These are phyloP conservation scores for Carapus acus DNA, from an alignment of 2,797 vertebrate species.

Conservation along the genomic window DNA sequence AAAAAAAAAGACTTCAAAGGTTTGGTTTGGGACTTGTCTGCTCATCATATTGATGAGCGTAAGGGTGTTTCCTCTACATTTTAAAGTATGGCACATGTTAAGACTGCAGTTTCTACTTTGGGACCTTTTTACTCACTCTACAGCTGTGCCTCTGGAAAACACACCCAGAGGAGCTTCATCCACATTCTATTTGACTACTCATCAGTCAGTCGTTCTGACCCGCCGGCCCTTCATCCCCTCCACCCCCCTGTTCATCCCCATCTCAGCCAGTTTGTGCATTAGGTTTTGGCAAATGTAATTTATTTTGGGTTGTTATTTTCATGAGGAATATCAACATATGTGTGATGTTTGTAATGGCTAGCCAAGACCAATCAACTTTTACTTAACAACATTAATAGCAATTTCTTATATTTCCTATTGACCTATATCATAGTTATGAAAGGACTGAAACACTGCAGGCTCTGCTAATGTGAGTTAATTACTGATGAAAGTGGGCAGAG, in stretches of 20 bases:
- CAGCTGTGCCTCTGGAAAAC: constrained; percentile 58
- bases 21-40: constrained; percentile 90
- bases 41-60: constrained; percentile 99
- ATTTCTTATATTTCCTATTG: constrained; percentile 74
- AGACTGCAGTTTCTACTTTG: constrained; percentile 86
- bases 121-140: constrained; percentile 81
- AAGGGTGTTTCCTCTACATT: constrained; percentile 82
- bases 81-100: constrained; percentile 87
- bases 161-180: constrained; percentile 64
- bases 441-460: constrained; percentile 66
- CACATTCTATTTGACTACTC: constrained; percentile 61
- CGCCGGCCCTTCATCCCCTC: constrained; percentile 30
- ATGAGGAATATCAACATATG: constrained; percentile 58
- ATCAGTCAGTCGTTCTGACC: constrained; percentile 51
- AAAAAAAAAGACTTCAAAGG: constrained; percentile 85
- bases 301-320: constrained; percentile 66
- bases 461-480: constrained; percentile 64
- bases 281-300: constrained; percentile 69
- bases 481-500: constrained; percentile 56
- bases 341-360: constrained; percentile 70
- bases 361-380: constrained; percentile 63
- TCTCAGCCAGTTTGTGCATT: constrained; percentile 51
- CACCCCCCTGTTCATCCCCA: constrained; percentile 8
- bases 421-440: constrained; percentile 71
- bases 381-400: constrained; percentile 61